Evolutionary conservation across 2,113 vertebrate species (phyloP).

Genomic region (Bos indicus): DNA sequence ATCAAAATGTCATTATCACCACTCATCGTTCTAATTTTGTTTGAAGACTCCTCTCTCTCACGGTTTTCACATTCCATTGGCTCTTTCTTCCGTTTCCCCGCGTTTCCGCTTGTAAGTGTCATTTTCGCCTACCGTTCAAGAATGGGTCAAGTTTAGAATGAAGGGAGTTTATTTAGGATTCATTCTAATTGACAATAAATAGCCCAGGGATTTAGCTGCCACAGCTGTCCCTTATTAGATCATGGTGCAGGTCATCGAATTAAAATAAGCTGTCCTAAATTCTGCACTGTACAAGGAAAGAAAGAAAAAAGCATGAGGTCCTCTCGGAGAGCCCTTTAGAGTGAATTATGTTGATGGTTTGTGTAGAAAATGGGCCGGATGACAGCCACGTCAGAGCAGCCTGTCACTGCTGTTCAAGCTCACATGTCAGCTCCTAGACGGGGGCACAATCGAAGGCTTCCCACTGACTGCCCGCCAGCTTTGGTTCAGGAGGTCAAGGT

Average conservation of each 20-base stretch:
- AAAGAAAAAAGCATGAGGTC: slow-evolving; percentile 75
- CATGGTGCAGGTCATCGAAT: slow-evolving; percentile 82
- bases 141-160: slow-evolving; percentile 74
- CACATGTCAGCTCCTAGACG: slow-evolving; percentile 51
- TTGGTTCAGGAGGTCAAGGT: slow-evolving; percentile 82
- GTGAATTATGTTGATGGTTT: slow-evolving; percentile 79
- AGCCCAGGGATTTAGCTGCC: slow-evolving; percentile 77
- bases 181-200: slow-evolving; percentile 83
- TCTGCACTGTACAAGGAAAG: slow-evolving; percentile 71
- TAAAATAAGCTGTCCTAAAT: slow-evolving; percentile 85
- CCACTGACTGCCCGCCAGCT: slow-evolving; percentile 78
- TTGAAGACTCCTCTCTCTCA: slow-evolving; percentile 66
- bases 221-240: slow-evolving; percentile 81
- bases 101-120: slow-evolving; percentile 29
- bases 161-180: slow-evolving; percentile 80
- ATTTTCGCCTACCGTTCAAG: slow-evolving; percentile 73
- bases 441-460: slow-evolving; percentile 62
- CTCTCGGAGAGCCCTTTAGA: slow-evolving; percentile 75
- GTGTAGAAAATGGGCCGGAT: slow-evolving; percentile 72
- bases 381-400: slow-evolving; percentile 63
- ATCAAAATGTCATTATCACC: slow-evolving; percentile 69
- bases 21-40: slow-evolving; percentile 71
- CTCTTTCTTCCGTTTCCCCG: slow-evolving; percentile 29
- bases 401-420: slow-evolving; percentile 73
- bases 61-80: slow-evolving; percentile 66